Conservation (phyloP, 2,113 vertebrate species). For the Craseonycteris thonglongyai region DNA sequence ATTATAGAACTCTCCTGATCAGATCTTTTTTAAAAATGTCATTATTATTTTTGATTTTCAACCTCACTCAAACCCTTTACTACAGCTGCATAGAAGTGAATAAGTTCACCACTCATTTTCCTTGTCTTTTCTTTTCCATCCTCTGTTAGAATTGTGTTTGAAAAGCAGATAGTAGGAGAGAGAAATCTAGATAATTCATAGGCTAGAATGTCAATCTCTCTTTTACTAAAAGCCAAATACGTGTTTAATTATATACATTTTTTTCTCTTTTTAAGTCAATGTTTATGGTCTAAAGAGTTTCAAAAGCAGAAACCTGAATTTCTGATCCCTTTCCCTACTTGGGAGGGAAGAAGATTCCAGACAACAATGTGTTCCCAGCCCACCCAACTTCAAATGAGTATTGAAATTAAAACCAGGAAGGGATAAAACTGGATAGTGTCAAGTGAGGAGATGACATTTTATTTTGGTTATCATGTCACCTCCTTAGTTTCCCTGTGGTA, state of each 20-base stretch:
- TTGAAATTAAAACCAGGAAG: neutral
- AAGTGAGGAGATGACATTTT: neutral
- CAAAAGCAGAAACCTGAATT: constrained; percentile 1
- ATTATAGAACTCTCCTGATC: neutral
- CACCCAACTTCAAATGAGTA: neutral
- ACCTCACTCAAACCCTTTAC: neutral
- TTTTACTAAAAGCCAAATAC: constrained; percentile 26
- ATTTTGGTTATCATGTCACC: neutral
- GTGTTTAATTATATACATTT: constrained; percentile 29
- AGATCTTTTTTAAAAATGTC: neutral
- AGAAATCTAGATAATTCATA: neutral
- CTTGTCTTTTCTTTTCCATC: neutral
- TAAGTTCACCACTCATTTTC: constrained; percentile 4
- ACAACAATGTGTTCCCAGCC: neutral
- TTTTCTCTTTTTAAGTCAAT: constrained; percentile 28
- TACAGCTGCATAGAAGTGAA: neutral
- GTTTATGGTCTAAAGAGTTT: constrained; percentile 31
- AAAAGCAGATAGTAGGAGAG: constrained; percentile 13
- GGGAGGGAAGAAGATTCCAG: neutral
- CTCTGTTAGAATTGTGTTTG: constrained; percentile 6
- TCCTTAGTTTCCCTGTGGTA: neutral
- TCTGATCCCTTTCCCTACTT: neutral
- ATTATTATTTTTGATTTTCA: constrained; percentile 25
- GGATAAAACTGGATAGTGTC: neutral
- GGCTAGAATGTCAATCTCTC: neutral